phyloP scores from a whole-genome alignment of 1,140 invertebrate species.

The Atta texana region DNA sequence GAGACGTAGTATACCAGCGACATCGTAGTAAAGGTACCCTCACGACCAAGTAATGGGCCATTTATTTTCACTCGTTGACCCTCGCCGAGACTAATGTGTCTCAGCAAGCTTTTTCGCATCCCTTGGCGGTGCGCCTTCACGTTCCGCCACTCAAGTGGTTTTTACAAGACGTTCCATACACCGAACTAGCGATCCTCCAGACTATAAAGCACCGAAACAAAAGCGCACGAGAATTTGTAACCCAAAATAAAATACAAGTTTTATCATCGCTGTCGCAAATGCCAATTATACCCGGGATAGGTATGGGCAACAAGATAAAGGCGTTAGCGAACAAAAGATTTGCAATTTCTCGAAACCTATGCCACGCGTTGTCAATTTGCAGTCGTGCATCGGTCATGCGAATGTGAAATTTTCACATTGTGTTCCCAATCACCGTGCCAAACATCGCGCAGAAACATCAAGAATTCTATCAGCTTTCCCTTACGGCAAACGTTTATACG shows the following conservation, averaged over 20 bases:
- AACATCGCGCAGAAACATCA: conserved; percentile 4
- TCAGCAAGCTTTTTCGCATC: conserved; percentile 77
- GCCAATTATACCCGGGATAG: conserved; percentile 28
- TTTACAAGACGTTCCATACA: conserved; percentile 59
- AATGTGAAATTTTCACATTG: neutral
- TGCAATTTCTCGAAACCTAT: conserved; percentile 12
- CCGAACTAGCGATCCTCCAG: conserved; percentile 27
- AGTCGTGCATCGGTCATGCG: neutral
- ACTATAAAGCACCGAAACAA: conserved; percentile 54
- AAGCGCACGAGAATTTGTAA: conserved; percentile 32
- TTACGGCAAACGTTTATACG: conserved; percentile 51
- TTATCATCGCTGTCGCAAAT: conserved; percentile 41
- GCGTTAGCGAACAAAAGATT: neutral
- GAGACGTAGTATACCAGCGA: conserved; percentile 42
- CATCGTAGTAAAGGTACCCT: conserved; percentile 60
- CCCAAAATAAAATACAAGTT: conserved; percentile 28
- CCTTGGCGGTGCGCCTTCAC: conserved; percentile 62
- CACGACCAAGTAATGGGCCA: conserved; percentile 77
- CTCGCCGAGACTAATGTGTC: conserved; percentile 80
- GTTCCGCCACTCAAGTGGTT: conserved; percentile 63
- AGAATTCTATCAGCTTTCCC: conserved; percentile 35
- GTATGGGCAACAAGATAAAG: neutral
- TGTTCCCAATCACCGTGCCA: conserved; percentile 10
- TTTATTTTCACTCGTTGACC: conserved; percentile 81
- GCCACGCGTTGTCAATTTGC: neutral